These are phyloP conservation scores for Lasiommata megera DNA, from an alignment of 2,888 invertebrate genomes.

Conservation along the genomic window DNA sequence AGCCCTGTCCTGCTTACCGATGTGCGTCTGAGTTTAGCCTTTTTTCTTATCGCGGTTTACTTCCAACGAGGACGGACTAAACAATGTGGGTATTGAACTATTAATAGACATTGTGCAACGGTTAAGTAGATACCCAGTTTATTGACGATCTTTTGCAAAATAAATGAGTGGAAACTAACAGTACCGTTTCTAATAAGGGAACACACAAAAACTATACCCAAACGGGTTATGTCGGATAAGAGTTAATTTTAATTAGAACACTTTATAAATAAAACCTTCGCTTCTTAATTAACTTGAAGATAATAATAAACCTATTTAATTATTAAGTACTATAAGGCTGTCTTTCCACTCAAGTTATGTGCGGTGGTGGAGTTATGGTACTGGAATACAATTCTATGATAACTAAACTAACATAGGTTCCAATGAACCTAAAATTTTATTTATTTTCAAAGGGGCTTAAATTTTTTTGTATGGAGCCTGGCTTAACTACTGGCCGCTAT, in stretches of 20 bases:
- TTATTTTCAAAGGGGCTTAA: too few relatives aligned
- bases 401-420: too few relatives aligned
- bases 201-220: not conserved
- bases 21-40: not conserved
- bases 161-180: not conserved
- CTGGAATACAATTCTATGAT: too few relatives aligned
- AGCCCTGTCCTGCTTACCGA: not conserved
- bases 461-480: too few relatives aligned
- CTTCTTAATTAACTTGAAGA: not conserved
- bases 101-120: slow-evolving; percentile 12
- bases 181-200: not conserved
- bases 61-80: slow-evolving; percentile 1
- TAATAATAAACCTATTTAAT: not conserved
- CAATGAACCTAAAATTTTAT: too few relatives aligned
- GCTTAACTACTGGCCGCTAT: too few relatives aligned
- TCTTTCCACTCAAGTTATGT: too few relatives aligned
- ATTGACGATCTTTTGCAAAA: not conserved
- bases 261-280: not conserved
- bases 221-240: not conserved
- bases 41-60: slow-evolving; percentile 4
- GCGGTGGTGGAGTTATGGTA: too few relatives aligned
- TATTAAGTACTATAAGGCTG: too few relatives aligned
- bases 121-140: not conserved
- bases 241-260: not conserved
- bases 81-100: slow-evolving; percentile 14